Conservation (phyloP, 2,113 vertebrate species). For the Pseudopipra pipra region DNA sequence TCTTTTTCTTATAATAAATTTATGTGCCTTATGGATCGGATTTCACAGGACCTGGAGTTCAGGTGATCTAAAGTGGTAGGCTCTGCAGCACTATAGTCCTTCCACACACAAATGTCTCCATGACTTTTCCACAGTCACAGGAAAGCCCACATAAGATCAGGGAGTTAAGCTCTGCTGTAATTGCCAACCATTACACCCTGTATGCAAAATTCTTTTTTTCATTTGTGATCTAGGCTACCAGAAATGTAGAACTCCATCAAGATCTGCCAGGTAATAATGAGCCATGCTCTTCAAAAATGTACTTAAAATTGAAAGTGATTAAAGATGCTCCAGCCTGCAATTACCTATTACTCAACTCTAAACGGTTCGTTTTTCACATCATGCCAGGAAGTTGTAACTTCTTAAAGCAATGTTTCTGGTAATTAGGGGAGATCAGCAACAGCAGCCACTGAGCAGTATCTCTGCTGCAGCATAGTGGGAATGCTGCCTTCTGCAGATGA, state of each 20-base stretch:
- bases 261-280: slow-evolving; percentile 41
- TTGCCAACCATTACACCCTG: neutral
- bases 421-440: neutral
- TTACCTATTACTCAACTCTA: slow-evolving; percentile 45
- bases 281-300: neutral
- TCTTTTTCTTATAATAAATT: neutral
- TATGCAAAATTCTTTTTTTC: neutral
- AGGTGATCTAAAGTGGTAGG: neutral
- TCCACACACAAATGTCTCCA: rapidly evolving
- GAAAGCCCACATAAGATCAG: neutral
- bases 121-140: neutral
- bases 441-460: neutral
- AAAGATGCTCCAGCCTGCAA: slow-evolving; percentile 50
- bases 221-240: neutral
- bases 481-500: neutral
- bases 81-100: neutral
- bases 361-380: slow-evolving; percentile 28
- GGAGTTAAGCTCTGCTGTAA: neutral
- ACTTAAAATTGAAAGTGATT: slow-evolving; percentile 52
- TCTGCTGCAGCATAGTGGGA: neutral
- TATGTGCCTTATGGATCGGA: neutral
- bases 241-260: neutral
- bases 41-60: neutral
- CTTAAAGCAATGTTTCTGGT: slow-evolving; percentile 5
- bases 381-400: slow-evolving; percentile 24